Conservation (phyloP, 53 echinoderm and acorn worm species). For the Zoroaster sp. region DNA sequence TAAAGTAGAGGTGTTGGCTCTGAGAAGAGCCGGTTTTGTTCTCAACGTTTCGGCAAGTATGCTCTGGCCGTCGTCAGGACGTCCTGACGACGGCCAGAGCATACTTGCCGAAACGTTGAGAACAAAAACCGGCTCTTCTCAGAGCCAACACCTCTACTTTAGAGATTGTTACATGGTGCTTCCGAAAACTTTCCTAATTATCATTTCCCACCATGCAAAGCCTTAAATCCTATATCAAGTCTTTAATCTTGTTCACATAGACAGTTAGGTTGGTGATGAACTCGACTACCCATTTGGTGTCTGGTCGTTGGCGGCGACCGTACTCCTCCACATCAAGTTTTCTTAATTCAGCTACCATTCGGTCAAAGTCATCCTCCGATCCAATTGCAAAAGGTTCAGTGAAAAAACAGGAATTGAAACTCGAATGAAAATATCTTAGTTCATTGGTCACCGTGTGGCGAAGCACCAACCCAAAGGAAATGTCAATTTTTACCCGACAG, state of each 20-base stretch:
- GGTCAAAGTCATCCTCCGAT: slow-evolving; percentile 1
- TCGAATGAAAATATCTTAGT: slow-evolving; percentile 11
- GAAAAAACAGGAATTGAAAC: background rate
- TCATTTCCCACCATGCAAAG: no score
- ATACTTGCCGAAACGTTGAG: no score
- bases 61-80: no score
- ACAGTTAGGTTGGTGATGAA: slow-evolving; percentile 23
- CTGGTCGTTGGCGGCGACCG: background rate
- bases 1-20: no score
- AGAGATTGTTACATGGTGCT: no score
- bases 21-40: no score
- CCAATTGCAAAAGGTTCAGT: slow-evolving; percentile 7
- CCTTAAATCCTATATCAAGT: no score
- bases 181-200: no score
- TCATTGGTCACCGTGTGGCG: background rate
- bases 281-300: slow-evolving; percentile 59
- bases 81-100: no score
- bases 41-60: no score
- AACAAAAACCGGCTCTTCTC: no score
- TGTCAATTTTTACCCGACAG: background rate
- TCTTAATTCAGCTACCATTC: background rate
- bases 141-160: no score
- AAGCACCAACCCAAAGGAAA: slow-evolving; percentile 25
- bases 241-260: slow-evolving; percentile 27
- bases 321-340: background rate